These are phyloP conservation scores for Lepidostoma basale DNA, from an alignment of 1,140 invertebrate genomes.

Conservation along the genomic window DNA sequence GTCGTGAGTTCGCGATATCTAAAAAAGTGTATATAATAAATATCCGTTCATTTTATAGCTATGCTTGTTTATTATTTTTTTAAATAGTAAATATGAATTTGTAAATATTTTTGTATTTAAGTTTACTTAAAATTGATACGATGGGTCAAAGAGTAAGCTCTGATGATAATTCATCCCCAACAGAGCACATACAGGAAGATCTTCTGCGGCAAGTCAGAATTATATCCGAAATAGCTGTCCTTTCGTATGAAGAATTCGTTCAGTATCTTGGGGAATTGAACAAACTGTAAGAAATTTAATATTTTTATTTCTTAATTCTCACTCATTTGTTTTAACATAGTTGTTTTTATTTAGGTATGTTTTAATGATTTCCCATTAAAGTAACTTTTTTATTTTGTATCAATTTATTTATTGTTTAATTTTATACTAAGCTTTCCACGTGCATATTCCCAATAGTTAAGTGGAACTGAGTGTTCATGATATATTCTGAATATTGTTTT, in stretches of 20 bases:
- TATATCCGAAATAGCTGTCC: conserved; percentile 54
- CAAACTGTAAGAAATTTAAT: conserved; percentile 52
- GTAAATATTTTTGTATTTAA: no score
- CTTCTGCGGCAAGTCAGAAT: conserved; percentile 49
- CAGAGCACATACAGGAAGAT: conserved; percentile 40
- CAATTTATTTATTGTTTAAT: no score
- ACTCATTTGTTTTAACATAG: background rate
- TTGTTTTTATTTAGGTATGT: background rate
- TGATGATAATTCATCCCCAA: conserved; percentile 19
- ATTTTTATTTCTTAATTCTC: background rate
- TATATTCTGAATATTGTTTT: background rate
- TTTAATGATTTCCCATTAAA: background rate
- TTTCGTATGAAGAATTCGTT: conserved; percentile 62
- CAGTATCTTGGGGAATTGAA: conserved; percentile 59
- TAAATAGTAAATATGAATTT: background rate
- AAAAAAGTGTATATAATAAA: no score
- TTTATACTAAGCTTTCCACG: background rate
- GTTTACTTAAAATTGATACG: no score
- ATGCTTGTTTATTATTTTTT: no score
- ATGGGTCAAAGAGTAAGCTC: conserved; percentile 40
- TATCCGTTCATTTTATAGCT: no score
- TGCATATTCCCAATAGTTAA: background rate
- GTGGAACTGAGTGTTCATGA: background rate
- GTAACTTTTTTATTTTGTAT: background rate
- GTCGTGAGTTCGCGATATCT: no score